Evolutionary conservation across 2,113 vertebrate genomes (phyloP).

Genomic region (Phylloscopus trochilus): DNA sequence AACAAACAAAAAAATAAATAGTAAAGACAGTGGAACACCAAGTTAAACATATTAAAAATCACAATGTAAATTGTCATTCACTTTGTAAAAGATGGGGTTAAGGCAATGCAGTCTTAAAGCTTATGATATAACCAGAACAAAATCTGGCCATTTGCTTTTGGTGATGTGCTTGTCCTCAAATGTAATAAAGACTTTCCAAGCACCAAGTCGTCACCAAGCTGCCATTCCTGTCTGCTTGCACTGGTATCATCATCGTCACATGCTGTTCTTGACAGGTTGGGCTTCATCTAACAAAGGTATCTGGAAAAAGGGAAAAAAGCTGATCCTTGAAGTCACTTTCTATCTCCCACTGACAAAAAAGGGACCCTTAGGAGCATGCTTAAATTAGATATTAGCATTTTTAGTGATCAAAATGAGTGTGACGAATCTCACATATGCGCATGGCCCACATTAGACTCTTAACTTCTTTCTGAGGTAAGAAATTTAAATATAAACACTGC

Average conservation of each 20-base stretch:
- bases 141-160: background rate
- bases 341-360: background rate
- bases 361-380: background rate
- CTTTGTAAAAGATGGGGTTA: background rate
- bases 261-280: background rate
- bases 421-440: background rate
- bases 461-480: background rate
- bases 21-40: background rate
- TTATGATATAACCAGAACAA: background rate
- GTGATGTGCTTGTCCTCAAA: background rate
- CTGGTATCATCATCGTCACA: background rate
- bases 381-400: background rate
- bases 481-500: background rate
- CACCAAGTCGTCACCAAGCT: background rate
- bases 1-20: background rate
- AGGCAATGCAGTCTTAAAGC: background rate
- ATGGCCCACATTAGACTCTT: background rate
- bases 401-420: background rate
- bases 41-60: background rate
- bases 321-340: background rate
- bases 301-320: background rate
- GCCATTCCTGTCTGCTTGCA: background rate
- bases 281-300: background rate
- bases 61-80: background rate
- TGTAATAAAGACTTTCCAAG: background rate